phyloP scores from a whole-genome alignment of 2,888 invertebrate species.

The Xiphydria camelus region DNA sequence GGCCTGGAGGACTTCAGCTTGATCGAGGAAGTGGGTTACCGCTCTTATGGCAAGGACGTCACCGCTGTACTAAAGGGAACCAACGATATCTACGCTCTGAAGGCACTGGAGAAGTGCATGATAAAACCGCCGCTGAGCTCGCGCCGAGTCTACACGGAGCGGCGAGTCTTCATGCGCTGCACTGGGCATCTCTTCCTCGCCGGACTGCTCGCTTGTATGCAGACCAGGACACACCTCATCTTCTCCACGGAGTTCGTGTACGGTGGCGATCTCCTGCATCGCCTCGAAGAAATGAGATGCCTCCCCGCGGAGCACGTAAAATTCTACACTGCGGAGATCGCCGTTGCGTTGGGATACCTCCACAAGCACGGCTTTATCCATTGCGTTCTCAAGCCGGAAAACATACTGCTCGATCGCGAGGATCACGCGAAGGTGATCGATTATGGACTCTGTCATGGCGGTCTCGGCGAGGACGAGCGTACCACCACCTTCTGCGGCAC shows the following conservation, averaged over 20 bases:
- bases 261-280: conserved; percentile 69
- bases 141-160: conserved; percentile 69
- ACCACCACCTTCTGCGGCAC: conserved; percentile 66
- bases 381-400: conserved; percentile 66
- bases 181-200: conserved; percentile 73
- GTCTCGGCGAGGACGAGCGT: conserved; percentile 62
- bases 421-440: conserved; percentile 73
- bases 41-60: conserved; percentile 71
- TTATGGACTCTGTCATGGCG: conserved; percentile 73
- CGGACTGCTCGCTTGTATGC: conserved; percentile 73
- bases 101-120: conserved; percentile 72
- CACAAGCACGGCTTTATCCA: conserved; percentile 70
- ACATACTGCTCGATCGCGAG: conserved; percentile 69
- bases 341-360: conserved; percentile 68
- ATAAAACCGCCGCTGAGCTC: conserved; percentile 67
- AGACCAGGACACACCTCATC: conserved; percentile 65
- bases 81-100: conserved; percentile 70
- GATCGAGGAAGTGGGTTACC: conserved; percentile 69
- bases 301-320: conserved; percentile 69
- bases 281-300: conserved; percentile 69
- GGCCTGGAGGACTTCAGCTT: conserved; percentile 67
- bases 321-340: conserved; percentile 72
- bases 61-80: conserved; percentile 70
- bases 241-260: conserved; percentile 74
- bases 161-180: conserved; percentile 72